Evolutionary conservation across 2,113 vertebrate species (phyloP).

Genomic region (zebrafish (Danio rerio)): GRCz12tu NC_133187.1:7064001-7064500

Average conservation of each 20-base stretch:
- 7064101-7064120: constrained; percentile 58
- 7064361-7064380: neutral
- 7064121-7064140: constrained; percentile 54
- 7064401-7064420: neutral
- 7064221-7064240: constrained; percentile 5
- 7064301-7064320: too few species aligned
- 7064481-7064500: neutral
- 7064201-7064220: constrained; percentile 35
- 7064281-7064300: too few species aligned
- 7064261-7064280: too few species aligned
- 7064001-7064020: constrained; percentile 33
- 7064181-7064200: constrained; percentile 14
- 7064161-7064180: constrained; percentile 14
- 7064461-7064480: neutral
- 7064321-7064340: too few species aligned
- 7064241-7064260: too few species aligned
- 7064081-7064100: constrained; percentile 33
- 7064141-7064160: constrained; percentile 52
- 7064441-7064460: neutral
- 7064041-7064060: constrained; percentile 53
- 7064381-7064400: neutral
- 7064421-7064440: neutral
- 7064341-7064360: too few species aligned
- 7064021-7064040: constrained; percentile 31
- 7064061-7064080: constrained; percentile 36